phyloP scores from a whole-genome alignment of 2,797 vertebrate species.

The Triplophysa yarkandensis region DNA sequence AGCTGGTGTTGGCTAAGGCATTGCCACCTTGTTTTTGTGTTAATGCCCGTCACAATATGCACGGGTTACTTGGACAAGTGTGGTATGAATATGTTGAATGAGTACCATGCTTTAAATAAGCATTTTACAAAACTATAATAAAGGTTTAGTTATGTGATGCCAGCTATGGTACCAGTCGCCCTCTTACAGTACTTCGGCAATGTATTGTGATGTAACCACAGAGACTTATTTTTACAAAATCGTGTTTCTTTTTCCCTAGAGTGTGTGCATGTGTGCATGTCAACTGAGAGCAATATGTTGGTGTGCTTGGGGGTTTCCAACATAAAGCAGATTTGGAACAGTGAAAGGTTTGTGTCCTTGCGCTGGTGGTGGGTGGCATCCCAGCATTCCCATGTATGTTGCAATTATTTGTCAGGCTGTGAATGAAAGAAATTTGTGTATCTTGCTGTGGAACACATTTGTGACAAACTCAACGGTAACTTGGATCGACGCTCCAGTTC shows the following conservation, averaged over 20 bases:
- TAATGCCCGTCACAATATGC: neutral
- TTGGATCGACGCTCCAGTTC: neutral
- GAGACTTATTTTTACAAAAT: neutral
- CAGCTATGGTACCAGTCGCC: too few species aligned
- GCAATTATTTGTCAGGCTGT: slow-evolving; percentile 46
- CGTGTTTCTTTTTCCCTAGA: slow-evolving; percentile 28
- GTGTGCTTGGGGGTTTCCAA: slow-evolving; percentile 72
- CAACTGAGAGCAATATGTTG: slow-evolving; percentile 69
- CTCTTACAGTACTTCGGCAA: neutral
- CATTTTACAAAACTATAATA: too few species aligned
- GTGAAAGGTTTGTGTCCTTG: slow-evolving; percentile 70
- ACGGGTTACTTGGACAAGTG: neutral
- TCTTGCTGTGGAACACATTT: slow-evolving; percentile 38
- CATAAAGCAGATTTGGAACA: slow-evolving; percentile 69
- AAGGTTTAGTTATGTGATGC: neutral
- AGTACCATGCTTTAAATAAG: too few species aligned
- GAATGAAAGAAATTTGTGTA: slow-evolving; percentile 41
- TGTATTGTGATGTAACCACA: slow-evolving; percentile 6
- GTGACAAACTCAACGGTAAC: slow-evolving; percentile 13
- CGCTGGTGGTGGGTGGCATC: slow-evolving; percentile 75
- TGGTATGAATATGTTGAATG: neutral
- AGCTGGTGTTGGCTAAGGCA: neutral
- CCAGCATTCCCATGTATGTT: slow-evolving; percentile 68
- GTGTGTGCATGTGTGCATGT: slow-evolving; percentile 55
- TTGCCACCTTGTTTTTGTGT: neutral